Evolutionary conservation across 2,888 invertebrate species (phyloP).

Genomic region (Norana najaformis): DNA sequence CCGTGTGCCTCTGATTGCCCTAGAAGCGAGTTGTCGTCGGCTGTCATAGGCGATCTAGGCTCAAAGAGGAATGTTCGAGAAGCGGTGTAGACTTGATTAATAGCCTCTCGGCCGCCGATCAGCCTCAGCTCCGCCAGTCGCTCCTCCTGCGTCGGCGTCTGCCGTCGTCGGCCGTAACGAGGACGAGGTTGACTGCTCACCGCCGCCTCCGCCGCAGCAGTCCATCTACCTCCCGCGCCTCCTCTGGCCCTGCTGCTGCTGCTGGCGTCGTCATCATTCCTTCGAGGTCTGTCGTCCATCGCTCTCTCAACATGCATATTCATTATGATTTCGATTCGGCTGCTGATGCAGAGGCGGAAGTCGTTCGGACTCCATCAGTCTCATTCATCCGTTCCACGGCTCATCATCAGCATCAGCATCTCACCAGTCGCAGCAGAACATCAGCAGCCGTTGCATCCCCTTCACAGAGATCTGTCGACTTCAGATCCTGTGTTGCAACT

Average conservation of each 20-base stretch:
- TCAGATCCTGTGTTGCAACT: background rate
- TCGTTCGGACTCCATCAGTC: background rate
- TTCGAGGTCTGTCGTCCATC: background rate
- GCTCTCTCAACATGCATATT: background rate
- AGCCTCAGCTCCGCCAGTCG: background rate
- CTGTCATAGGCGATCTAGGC: background rate
- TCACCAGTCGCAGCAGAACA: background rate
- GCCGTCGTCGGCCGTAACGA: background rate
- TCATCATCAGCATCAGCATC: background rate
- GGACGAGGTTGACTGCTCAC: background rate
- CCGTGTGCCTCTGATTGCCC: background rate
- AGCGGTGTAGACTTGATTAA: background rate
- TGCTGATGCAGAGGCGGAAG: background rate
- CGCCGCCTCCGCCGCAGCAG: background rate
- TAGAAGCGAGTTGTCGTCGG: too few species aligned
- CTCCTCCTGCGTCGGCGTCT: background rate
- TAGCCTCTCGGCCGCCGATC: background rate
- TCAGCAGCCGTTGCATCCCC: too few species aligned
- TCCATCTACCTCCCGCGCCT: background rate
- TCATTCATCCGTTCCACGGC: background rate
- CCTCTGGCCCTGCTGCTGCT: background rate
- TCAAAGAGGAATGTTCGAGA: background rate
- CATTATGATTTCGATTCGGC: background rate
- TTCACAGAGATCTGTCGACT: too few species aligned
- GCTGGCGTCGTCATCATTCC: background rate